Evolutionary conservation across 2,797 vertebrate species (phyloP), one percentile per base, ranked within the genome.

Genomic region (Enteromius radiatus): DNA sequence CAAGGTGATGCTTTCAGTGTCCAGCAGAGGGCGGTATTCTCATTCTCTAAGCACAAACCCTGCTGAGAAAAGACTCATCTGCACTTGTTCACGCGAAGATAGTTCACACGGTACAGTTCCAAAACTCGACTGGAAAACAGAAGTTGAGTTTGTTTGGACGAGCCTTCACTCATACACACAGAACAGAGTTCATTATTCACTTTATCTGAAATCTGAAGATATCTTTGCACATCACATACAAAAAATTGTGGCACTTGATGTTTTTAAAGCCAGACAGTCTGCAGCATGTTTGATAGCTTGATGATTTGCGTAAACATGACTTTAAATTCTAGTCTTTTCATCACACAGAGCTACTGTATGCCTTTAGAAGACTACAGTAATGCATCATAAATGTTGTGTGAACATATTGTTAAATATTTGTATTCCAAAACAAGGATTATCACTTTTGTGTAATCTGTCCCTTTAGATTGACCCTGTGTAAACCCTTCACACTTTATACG

Each of bases 21-120:
- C 70, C 80, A 81, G 45, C 59, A 75, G 80, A 75, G 80, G 80
- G 70, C n/a, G 14, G 4, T 64, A 74, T 81, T 75, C 43, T 5
- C 63, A 52, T 75, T 65, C 43, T 52, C 31, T 36, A 12, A 38
- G 1, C 26, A 61, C 21, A 14, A 61, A 70, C 10, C 14, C 5
- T 1, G 26, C 9, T 23, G 8, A 65, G 4, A 64, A 49, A 45
- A 47, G 23, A 36, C 47, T 54, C 19, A 1, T 17, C 12, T 56
- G 70, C 15, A 0, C 47, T 15, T 33, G 26, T 63, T 63, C 12
- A 9, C 9, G 1, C 21, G 8, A 54, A 9, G 21, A n/a, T 71
- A 12, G 5, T 49, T 71, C 23, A 47, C 43, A 0, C 31, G 8
- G 36, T 56, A 7, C 1, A 6, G 28, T 74, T 74, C 7, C 47